Conservation (phyloP, 2,113 vertebrate genomes). For the Holacanthus passer region DNA sequence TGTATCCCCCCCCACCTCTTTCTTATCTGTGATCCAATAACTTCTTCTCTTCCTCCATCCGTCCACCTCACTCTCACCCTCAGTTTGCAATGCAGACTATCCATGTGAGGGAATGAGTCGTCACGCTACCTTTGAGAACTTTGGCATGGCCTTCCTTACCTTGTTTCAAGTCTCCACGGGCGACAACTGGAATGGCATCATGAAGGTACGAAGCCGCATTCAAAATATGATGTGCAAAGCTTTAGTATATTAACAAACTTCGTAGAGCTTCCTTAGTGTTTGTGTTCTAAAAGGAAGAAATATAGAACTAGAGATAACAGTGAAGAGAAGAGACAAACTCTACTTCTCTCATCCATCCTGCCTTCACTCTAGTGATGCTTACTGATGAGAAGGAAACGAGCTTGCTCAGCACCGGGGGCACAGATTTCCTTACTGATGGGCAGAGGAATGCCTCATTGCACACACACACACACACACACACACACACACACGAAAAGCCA, state of each 20-base stretch:
- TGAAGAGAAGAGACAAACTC: background rate
- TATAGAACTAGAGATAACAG: background rate
- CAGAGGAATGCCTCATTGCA: constrained; percentile 22
- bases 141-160: constrained; percentile 99
- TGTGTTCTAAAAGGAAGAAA: background rate
- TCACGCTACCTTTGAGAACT: constrained; percentile 98
- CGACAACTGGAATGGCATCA: constrained; percentile 99
- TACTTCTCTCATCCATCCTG: background rate
- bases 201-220: constrained; percentile 89
- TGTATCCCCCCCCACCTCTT: background rate
- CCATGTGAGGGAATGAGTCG: constrained; percentile 99
- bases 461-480: background rate
- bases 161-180: constrained; percentile 98
- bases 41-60: constrained; percentile 10
- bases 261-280: background rate
- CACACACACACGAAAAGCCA: background rate
- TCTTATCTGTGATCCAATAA: background rate
- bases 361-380: constrained; percentile 28
- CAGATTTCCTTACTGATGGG: constrained; percentile 46
- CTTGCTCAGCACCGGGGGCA: constrained; percentile 57
- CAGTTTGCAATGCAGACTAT: constrained; percentile 96
- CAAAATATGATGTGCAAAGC: background rate
- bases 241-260: background rate
- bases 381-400: constrained; percentile 44
- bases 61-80: constrained; percentile 11